Evolutionary conservation across 2,113 vertebrate species (phyloP), one percentile per base, ranked within the genome.

Genomic region (Synchiropus splendidus): DNA sequence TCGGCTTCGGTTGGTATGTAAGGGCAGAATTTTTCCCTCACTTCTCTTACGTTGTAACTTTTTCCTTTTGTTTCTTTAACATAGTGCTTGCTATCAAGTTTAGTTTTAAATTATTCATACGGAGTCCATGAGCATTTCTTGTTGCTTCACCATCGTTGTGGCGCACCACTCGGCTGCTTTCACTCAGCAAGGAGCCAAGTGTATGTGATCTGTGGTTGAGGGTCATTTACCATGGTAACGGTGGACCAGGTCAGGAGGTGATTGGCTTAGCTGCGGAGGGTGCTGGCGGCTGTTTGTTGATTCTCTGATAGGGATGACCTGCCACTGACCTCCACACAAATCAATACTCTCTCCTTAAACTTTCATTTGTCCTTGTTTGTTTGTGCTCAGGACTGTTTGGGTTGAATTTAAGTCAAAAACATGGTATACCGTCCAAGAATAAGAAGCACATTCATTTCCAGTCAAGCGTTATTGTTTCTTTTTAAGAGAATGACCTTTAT

Each of bases 331-430:
- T 69, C 74, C 46, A 62, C 59, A 58, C 66, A 67, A 72, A 82
- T 82, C 79, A 76, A 82, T 82, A 74, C 59, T 57, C 49, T 57
- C 77, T 79, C 59, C 77, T 76, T 79, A 78, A 82, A 76, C 77
- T 76, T 82, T 74, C 64, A 78, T 79, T 82, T 79, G 79, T 76
- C 70, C 72, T 73, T 48, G 62, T 76, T 82, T 74, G 60, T 55
- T 63, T 27, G n/a, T 6, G 31, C 52, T 71, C 68, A 56, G 39
- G 63, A 40, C 48, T 32, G 41, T 59, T 73, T 50, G 70, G 56
- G 58, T 54, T 47, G 57, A 71, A 69, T 82, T 56, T 67, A 54
- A 54, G 16, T 42, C 27, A 6, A 38, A 49, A 64, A 47, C 0
- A 30, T 2, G 1, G 39, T 41, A 16, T 12, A 12, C 16, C 12